Conservation (phyloP, 2,113 vertebrate species). For the Lepus timidus region DNA sequence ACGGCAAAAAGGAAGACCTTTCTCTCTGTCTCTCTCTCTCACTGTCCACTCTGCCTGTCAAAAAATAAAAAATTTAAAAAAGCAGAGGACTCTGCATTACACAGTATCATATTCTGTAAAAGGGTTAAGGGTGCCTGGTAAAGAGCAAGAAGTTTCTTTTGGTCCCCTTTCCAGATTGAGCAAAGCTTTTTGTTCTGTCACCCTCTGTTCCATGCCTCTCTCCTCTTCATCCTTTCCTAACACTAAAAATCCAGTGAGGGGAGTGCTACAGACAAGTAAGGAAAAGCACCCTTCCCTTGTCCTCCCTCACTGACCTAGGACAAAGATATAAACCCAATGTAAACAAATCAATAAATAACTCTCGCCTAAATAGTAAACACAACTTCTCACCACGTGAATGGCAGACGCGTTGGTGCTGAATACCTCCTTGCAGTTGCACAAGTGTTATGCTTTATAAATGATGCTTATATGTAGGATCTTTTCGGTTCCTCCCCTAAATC, state of each 20-base stretch:
- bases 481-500: background rate
- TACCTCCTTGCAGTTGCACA: background rate
- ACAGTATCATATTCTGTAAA: background rate
- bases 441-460: background rate
- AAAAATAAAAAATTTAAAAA: background rate
- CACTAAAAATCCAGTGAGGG: background rate
- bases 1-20: too few species aligned
- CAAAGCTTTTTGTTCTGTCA: background rate
- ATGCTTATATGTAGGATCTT: background rate
- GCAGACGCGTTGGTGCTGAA: background rate
- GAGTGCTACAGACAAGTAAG: background rate
- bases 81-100: background rate
- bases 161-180: background rate
- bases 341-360: background rate
- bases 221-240: background rate
- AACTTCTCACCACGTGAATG: background rate
- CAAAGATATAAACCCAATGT: background rate
- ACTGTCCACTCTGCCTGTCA: too few species aligned
- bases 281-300: background rate
- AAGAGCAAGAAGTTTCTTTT: background rate
- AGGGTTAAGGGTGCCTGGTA: background rate
- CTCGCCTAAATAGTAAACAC: background rate
- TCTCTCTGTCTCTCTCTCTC: too few species aligned
- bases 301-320: background rate
- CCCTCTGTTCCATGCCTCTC: background rate